These are phyloP conservation scores for Capitulum mitella DNA, from an alignment of 2,888 invertebrate genomes.

Conservation along the genomic window DNA sequence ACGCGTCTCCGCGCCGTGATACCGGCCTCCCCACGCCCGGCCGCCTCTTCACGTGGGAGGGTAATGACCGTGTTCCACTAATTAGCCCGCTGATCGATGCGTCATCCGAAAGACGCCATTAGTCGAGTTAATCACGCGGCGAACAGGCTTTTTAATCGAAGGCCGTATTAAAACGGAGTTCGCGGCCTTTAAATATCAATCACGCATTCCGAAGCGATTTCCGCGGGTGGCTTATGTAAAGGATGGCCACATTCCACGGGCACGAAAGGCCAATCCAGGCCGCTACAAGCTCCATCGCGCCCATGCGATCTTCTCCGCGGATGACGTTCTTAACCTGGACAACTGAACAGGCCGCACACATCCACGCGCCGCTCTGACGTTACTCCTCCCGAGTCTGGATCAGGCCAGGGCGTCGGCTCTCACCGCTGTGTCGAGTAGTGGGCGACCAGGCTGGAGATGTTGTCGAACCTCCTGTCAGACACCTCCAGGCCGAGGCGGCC, in stretches of 20 bases:
- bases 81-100: neutral
- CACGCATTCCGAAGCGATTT: neutral
- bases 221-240: neutral
- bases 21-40: too few species aligned
- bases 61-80: neutral
- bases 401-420: too few species aligned
- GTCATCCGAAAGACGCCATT: neutral
- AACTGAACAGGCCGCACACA: too few species aligned
- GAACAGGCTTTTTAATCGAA: neutral
- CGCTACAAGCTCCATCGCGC: too few species aligned
- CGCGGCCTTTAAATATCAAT: neutral
- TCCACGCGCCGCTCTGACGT: too few species aligned
- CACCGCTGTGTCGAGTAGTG: slow-evolving; percentile 89
- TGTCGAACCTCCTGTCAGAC: slow-evolving; percentile 85
- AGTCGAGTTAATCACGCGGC: neutral
- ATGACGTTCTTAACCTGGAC: too few species aligned
- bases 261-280: too few species aligned
- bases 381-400: too few species aligned
- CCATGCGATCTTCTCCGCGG: too few species aligned
- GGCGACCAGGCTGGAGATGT: slow-evolving; percentile 83
- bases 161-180: neutral
- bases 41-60: neutral
- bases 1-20: too few species aligned
- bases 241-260: neutral
- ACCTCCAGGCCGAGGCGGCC: slow-evolving; percentile 82